Base-by-base conservation (phyloP, 2,888 invertebrate genomes). In the Apoda limacodes region DNA sequence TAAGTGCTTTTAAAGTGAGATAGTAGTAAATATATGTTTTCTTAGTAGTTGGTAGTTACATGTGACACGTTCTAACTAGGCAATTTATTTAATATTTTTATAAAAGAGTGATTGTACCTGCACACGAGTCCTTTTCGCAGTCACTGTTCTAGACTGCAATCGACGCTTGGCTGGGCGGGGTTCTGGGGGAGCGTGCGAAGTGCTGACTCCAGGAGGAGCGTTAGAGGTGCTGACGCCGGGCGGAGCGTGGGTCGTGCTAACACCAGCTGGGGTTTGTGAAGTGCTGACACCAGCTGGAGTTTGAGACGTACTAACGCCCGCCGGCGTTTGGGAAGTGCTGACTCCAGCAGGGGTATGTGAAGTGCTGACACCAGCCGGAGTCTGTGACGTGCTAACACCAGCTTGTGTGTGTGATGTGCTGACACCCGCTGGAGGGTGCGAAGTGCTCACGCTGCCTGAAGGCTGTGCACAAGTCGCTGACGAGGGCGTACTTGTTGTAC, bases 101-200 rank as follows among this genome's bases (percentile, higher is more conserved):
- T n/a, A n/a, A n/a, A n/a, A n/a, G n/a, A n/a, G n/a, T n/a, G n/a
- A n/a, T n/a, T n/a, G n/a, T 25, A 83, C 68, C 27, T 85, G 60
- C 1, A 82, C 81, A 40, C 85, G 60, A 50, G 85, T 85, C 15
- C 72, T 69, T 23, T 81, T 72, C 39, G 74, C 69, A 22, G 82
- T 72, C 39, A 82, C 63, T 0, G 70, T 68, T 10, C 78, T 57
- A 25, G 68, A 52, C 40, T 74, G 72, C 28, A 76, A 48, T 14
- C 76, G 67, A 2, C 78, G 61, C 42, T 80, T 80, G 24, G 54
- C 42, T 2, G 75, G 69, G 13, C 78, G 64, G 9, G 63, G 57
- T 32, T 74, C 74, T 4, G 67, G 58, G 27, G 71, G 72, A 23
- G 72, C 55, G 37, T 63, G 63, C 2, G 66, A 64, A 2, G 71